Percentiles rank a stretch among this genome's conserved stretches.
Evolutionary conservation across 2,888 invertebrate species (phyloP).

Genomic region (Metopia argyrocephala): DNA sequence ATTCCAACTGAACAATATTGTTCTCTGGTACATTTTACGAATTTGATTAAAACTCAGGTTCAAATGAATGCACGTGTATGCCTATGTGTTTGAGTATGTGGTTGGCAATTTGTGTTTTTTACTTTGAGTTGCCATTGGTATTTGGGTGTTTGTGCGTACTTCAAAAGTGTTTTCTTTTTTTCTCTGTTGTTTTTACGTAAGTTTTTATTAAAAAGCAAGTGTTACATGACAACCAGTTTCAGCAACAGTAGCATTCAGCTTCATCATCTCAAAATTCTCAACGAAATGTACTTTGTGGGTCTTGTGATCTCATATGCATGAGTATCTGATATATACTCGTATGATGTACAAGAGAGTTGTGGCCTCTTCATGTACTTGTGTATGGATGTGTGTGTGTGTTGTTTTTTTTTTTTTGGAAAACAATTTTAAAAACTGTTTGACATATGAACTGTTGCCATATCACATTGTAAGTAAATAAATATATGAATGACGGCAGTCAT

Average conservation of each 20-base stretch:
- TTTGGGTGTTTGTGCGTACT: neutral
- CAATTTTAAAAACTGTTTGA: conserved; percentile 49
- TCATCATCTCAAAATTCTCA: conserved; percentile 41
- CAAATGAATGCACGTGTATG: neutral
- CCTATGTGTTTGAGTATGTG: conserved; percentile 26
- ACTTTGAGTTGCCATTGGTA: conserved; percentile 30
- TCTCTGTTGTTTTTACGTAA: conserved; percentile 24
- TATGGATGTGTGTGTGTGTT: conserved; percentile 2
- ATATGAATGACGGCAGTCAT: conserved; percentile 9
- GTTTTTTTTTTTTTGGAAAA: neutral
- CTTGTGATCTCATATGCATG: conserved; percentile 24
- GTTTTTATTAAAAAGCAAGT: conserved; percentile 57
- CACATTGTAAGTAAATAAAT: conserved; percentile 44
- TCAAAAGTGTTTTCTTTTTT: neutral
- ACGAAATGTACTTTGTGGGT: conserved; percentile 40
- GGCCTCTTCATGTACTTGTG: conserved; percentile 7
- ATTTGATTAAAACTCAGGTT: conserved; percentile 1
- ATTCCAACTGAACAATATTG: neutral
- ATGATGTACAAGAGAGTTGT: conserved; percentile 1
- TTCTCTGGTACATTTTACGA: neutral
- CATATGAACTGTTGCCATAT: conserved; percentile 63
- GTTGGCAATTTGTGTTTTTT: conserved; percentile 31
- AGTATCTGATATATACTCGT: neutral
- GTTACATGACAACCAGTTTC: conserved; percentile 52
- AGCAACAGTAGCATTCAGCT: neutral